phyloP scores from a whole-genome alignment of 2,113 vertebrate species.

The Mormyrus iriodes region DNA sequence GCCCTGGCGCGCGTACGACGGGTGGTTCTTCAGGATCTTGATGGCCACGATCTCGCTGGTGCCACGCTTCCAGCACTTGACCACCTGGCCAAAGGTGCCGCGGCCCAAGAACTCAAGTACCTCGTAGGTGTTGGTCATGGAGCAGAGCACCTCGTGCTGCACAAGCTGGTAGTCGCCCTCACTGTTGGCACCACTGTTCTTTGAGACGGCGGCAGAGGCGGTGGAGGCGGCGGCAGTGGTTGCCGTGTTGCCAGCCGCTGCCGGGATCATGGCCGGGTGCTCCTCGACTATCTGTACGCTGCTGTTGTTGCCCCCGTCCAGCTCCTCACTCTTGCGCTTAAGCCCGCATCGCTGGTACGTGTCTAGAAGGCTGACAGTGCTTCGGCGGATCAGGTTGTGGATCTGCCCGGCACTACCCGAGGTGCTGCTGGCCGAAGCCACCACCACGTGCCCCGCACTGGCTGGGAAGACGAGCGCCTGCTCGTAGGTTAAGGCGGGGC shows the following conservation, averaged over 20 bases:
- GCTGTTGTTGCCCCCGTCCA: slow-evolving; percentile 86
- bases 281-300: slow-evolving; percentile 95
- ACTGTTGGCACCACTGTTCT: slow-evolving; percentile 91
- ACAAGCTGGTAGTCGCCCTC: slow-evolving; percentile 98
- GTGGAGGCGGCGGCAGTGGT: slow-evolving; percentile 64
- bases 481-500: slow-evolving; percentile 86
- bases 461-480: slow-evolving; percentile 94
- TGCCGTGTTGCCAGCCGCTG: slow-evolving; percentile 81
- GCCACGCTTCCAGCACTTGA: slow-evolving; percentile 98
- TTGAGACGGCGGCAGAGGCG: slow-evolving; percentile 89
- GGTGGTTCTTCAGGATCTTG: slow-evolving; percentile 98
- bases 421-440: slow-evolving; percentile 86
- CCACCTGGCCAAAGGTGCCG: slow-evolving; percentile 95
- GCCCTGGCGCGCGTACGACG: slow-evolving; percentile 91
- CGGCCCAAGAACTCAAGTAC: slow-evolving; percentile 94
- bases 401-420: slow-evolving; percentile 75
- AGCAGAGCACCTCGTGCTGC: slow-evolving; percentile 96
- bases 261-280: slow-evolving; percentile 88
- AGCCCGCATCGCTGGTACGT: slow-evolving; percentile 99
- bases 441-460: slow-evolving; percentile 83
- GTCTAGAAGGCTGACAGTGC: slow-evolving; percentile 95
- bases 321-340: slow-evolving; percentile 97
- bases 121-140: slow-evolving; percentile 98
- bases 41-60: slow-evolving; percentile 98
- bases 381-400: slow-evolving; percentile 95